phyloP scores from a whole-genome alignment of 2,888 invertebrate species.

The Agriopis aurantiaria region DNA sequence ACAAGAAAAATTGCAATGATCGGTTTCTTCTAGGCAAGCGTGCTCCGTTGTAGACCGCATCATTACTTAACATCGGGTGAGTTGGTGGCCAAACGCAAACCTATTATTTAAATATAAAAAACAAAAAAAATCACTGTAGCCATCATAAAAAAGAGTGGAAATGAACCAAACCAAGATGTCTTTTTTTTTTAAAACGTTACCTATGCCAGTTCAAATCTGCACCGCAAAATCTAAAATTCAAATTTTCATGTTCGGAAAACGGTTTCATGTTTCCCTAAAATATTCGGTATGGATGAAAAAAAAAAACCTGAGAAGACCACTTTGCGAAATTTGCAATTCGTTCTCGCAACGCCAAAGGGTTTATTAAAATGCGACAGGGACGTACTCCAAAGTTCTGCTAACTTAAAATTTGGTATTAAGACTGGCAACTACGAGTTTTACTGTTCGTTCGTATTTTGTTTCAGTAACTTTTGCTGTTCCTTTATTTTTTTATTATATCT shows the following conservation, averaged over 20 bases:
- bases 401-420: slow-evolving; percentile 17
- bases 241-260: slow-evolving; percentile 32
- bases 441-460: not conserved
- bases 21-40: too few relatives aligned
- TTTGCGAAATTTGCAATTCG: slow-evolving; percentile 39
- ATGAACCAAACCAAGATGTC: too few relatives aligned
- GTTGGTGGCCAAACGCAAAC: too few relatives aligned
- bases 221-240: slow-evolving; percentile 29
- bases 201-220: slow-evolving; percentile 7
- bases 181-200: not conserved
- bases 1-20: too few relatives aligned
- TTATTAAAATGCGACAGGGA: slow-evolving; percentile 32
- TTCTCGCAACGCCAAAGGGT: slow-evolving; percentile 28
- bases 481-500: not conserved
- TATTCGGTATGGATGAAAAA: slow-evolving; percentile 28
- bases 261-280: slow-evolving; percentile 37
- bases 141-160: too few relatives aligned
- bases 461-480: not conserved
- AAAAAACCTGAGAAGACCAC: slow-evolving; percentile 33
- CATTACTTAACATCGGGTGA: too few relatives aligned
- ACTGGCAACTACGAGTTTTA: not conserved
- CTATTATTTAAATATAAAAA: too few relatives aligned
- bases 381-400: slow-evolving; percentile 11
- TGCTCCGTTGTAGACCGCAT: too few relatives aligned
- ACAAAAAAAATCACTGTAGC: too few relatives aligned